Percentiles rank a stretch among this genome's conserved stretches.
Conservation (phyloP, 2,797 vertebrate genomes). For the Tinamus major region DNA sequence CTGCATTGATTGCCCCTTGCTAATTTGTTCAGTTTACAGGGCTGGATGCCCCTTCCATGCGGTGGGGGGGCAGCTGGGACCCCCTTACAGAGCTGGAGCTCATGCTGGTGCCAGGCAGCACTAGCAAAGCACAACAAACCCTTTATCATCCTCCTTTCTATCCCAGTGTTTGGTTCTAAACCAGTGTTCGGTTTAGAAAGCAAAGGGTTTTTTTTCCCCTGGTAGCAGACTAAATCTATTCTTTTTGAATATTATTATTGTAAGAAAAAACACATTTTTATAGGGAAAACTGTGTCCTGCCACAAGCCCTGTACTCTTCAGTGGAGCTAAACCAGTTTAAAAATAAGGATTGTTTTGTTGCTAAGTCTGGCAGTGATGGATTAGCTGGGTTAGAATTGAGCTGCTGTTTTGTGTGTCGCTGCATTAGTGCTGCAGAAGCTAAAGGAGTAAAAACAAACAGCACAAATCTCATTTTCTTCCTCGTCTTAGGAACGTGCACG, state of each 20-base stretch:
- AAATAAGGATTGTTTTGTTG: not conserved
- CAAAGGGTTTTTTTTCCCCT: not conserved
- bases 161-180: not conserved
- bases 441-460: not conserved
- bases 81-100: not conserved
- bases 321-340: not conserved
- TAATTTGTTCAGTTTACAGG: not conserved
- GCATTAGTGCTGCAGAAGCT: not conserved
- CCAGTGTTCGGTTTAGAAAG: not conserved
- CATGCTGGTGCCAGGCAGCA: fast-evolving
- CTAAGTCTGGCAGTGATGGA: not conserved
- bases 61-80: not conserved
- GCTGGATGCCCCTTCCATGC: not conserved
- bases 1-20: not conserved
- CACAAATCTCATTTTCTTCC: not conserved
- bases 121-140: not conserved
- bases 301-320: not conserved
- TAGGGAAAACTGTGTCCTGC: not conserved
- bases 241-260: not conserved
- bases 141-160: not conserved
- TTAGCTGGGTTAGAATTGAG: not conserved
- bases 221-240: not conserved
- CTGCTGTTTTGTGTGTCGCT: not conserved
- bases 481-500: not conserved
- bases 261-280: not conserved